phyloP scores from a whole-genome alignment of 2,888 invertebrate genomes.

The Hypomecis atomaria region DNA sequence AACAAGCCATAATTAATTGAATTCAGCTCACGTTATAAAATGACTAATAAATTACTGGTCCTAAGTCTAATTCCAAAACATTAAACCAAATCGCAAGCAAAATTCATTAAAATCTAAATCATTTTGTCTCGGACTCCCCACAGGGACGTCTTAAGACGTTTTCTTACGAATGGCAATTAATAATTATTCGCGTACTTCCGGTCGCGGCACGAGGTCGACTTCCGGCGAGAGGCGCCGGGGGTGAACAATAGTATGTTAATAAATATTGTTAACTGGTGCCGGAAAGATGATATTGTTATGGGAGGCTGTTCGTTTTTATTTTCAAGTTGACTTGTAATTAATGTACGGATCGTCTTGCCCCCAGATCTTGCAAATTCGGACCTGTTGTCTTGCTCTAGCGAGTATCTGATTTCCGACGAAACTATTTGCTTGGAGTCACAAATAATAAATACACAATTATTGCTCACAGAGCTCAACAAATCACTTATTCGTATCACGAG shows the following conservation, averaged over 20 bases:
- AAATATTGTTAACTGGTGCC: conserved; percentile 53
- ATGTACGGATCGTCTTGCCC: not conserved
- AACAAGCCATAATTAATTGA: too few species aligned
- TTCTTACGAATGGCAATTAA: conserved; percentile 74
- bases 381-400: too few species aligned
- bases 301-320: conserved; percentile 41
- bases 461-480: too few species aligned
- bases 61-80: conserved; percentile 30
- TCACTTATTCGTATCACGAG: too few species aligned
- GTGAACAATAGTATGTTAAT: conserved; percentile 57
- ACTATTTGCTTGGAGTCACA: too few species aligned
- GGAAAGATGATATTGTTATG: conserved; percentile 49
- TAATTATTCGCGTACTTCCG: conserved; percentile 82
- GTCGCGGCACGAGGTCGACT: conserved; percentile 64
- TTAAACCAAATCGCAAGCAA: conserved; percentile 49
- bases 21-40: not conserved
- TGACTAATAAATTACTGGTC: conserved; percentile 2
- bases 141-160: conserved; percentile 66
- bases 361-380: too few species aligned
- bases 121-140: conserved; percentile 60
- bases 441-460: too few species aligned
- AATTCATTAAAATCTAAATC: conserved; percentile 54
- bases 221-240: conserved; percentile 55
- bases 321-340: conserved; percentile 10
- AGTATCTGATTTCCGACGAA: too few species aligned